Conservation (phyloP, 2,113 vertebrate genomes). For the Oryctolagus cuniculus region mOryCun1.1 NC_091439.1:25603501-25604000, state of each 20-base stretch:
- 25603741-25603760: neutral
- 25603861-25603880: neutral
- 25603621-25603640: neutral
- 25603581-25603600: neutral
- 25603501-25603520: too few species aligned
- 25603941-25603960: slow-evolving; percentile 16
- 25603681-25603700: neutral
- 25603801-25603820: neutral
- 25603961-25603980: neutral
- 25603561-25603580: neutral
- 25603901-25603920: neutral
- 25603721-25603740: neutral
- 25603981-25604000: neutral
- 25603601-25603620: neutral
- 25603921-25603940: neutral
- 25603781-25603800: neutral
- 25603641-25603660: neutral
- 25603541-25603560: slow-evolving; percentile 17
- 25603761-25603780: neutral
- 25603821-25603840: neutral
- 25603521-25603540: neutral
- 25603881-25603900: neutral
- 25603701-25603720: neutral
- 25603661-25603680: neutral
- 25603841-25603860: neutral